A percentile compares a stretch with the other conserved stretches of the same genome.
Evolutionary conservation across 2,113 vertebrate species (phyloP).

Genomic region (Esox niger): DNA sequence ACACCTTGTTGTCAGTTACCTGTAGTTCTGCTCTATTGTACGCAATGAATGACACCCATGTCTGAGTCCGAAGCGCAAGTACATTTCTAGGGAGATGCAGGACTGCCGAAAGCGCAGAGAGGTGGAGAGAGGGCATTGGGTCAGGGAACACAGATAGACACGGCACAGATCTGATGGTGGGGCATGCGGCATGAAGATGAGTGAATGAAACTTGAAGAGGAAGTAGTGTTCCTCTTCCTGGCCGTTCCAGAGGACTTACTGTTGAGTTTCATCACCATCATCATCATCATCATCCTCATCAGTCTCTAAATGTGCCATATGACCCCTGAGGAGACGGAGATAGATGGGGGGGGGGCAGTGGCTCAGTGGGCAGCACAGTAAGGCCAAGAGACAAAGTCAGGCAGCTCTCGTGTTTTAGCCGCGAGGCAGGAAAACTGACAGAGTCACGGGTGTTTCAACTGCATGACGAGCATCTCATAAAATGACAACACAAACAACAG

Average conservation of each 20-base stretch:
- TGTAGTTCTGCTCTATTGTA: neutral
- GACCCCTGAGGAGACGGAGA: constrained; percentile 89
- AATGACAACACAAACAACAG: neutral
- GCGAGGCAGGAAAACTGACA: neutral
- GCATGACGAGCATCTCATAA: neutral
- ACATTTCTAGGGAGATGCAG: neutral
- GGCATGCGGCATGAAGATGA: constrained; percentile 54
- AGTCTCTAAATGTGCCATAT: constrained; percentile 98
- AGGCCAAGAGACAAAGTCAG: neutral
- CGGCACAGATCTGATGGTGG: constrained; percentile 45
- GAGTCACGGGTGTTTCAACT: neutral
- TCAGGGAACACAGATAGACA: neutral
- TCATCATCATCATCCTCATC: constrained; percentile 88
- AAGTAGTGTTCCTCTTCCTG: constrained; percentile 46
- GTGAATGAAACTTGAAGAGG: constrained; percentile 63
- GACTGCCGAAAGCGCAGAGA: no score
- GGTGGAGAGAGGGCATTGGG: neutral
- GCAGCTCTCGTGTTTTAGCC: neutral
- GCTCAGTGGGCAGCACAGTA: constrained; percentile 48
- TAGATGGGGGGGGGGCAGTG: constrained; percentile 31
- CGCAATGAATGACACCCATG: neutral
- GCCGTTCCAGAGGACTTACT: constrained; percentile 80
- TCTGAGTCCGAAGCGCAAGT: neutral
- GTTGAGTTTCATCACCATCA: constrained; percentile 85
- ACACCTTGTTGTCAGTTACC: no score